Percentiles rank a stretch among this genome's conserved stretches.
Conservation (phyloP, 2,113 vertebrate species). For the Nyctibius bracteatus region DNA sequence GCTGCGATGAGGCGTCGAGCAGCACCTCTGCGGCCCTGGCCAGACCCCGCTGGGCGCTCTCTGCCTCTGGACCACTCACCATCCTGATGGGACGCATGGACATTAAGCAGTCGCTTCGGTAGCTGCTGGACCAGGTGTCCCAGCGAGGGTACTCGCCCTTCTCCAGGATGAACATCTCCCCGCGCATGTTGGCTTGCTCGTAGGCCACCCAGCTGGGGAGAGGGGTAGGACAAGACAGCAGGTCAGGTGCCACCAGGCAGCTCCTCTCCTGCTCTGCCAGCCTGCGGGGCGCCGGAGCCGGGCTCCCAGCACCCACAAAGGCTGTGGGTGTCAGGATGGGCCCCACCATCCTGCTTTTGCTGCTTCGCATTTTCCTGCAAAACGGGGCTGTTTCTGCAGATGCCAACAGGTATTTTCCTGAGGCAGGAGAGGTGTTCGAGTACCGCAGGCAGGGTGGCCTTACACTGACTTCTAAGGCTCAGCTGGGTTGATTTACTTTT, state of each 20-base stretch:
- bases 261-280: background rate
- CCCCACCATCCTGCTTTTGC: no score
- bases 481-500: background rate
- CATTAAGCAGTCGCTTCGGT: slow-evolving; percentile 91
- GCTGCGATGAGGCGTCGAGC: rapidly evolving
- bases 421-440: background rate
- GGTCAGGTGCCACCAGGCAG: background rate
- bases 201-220: slow-evolving; percentile 88
- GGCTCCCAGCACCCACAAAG: background rate
- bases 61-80: slow-evolving; percentile 61
- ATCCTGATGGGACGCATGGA: slow-evolving; percentile 91
- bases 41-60: rapidly evolving
- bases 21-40: rapidly evolving
- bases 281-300: rapidly evolving
- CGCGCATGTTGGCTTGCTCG: slow-evolving; percentile 91
- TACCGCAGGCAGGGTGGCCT: background rate
- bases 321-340: no score
- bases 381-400: background rate
- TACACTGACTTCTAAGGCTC: background rate
- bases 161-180: slow-evolving; percentile 97
- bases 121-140: slow-evolving; percentile 97
- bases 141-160: slow-evolving; percentile 96
- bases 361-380: background rate
- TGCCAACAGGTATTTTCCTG: background rate
- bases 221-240: background rate